Percentiles rank a stretch among this genome's conserved stretches.
phyloP scores from a whole-genome alignment of 23 tunicate species.

The Phallusia fumigata region DNA sequence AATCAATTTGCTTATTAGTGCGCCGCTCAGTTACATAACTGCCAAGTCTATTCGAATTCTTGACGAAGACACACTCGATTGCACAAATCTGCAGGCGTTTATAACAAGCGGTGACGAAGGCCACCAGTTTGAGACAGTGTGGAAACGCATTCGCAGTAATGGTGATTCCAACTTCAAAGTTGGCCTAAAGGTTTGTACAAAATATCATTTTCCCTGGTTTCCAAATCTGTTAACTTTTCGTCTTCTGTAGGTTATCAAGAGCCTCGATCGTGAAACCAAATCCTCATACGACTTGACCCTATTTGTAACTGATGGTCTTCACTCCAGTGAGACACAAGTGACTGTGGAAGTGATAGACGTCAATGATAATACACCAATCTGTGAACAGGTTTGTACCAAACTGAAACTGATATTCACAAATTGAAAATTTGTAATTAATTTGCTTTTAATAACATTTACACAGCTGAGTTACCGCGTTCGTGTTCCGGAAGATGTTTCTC shows the following conservation, averaged over 20 bases:
- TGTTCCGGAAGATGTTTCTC: background rate
- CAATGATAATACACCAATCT: constrained; percentile 61
- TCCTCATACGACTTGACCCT: constrained; percentile 32
- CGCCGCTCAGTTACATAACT: constrained; percentile 20
- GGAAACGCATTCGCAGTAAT: background rate
- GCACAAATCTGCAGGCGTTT: constrained; percentile 19
- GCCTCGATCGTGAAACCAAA: constrained; percentile 41
- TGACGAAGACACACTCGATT: constrained; percentile 27
- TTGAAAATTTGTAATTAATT: no score
- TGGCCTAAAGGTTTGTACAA: constrained; percentile 18
- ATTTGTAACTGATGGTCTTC: constrained; percentile 38
- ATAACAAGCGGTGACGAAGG: constrained; percentile 29
- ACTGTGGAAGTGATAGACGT: constrained; percentile 33
- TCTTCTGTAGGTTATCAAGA: constrained; percentile 18
- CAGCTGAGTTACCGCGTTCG: background rate
- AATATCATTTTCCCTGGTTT: background rate
- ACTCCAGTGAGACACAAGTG: constrained; percentile 16
- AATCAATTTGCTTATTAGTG: no score
- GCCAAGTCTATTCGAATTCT: constrained; percentile 18
- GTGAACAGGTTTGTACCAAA: constrained; percentile 37
- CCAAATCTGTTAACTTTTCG: background rate
- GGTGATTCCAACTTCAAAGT: background rate
- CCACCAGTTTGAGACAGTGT: constrained; percentile 19
- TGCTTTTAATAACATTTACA: no score
- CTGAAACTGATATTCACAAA: background rate